phyloP scores from a whole-genome alignment of 2,888 invertebrate genomes.

The Brassicogethes aeneus region DNA sequence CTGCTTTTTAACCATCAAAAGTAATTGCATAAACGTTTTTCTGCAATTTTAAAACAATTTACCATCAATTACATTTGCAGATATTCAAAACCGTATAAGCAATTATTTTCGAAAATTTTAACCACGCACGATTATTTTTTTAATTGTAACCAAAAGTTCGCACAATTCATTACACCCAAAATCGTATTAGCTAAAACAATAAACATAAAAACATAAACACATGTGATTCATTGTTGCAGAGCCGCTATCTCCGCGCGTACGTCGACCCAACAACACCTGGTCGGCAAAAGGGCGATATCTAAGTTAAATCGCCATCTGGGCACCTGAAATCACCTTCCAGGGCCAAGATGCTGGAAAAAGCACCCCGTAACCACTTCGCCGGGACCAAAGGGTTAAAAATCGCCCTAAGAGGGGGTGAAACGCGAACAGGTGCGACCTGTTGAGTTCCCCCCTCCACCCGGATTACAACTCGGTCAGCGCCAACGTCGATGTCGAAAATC shows the following conservation, averaged over 20 bases:
- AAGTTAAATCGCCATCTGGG: constrained; percentile 30
- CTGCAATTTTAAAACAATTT: no score
- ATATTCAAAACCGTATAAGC: no score
- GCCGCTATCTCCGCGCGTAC: constrained; percentile 21
- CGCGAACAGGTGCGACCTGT: constrained; percentile 36
- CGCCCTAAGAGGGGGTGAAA: constrained; percentile 31
- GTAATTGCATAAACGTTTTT: no score
- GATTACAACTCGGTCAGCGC: constrained; percentile 21
- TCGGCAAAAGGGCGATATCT: constrained; percentile 7
- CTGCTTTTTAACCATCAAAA: no score
- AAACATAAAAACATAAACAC: no score
- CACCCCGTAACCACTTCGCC: constrained; percentile 10
- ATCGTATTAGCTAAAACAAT: no score
- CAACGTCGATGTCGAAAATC: constrained; percentile 34
- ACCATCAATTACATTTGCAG: no score
- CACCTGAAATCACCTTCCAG: neutral
- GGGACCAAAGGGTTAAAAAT: constrained; percentile 12
- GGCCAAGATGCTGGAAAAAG: constrained; percentile 35
- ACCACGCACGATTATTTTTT: no score
- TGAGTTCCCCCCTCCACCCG: constrained; percentile 26
- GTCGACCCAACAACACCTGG: constrained; percentile 21
- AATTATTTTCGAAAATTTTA: no score
- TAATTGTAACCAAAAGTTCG: no score
- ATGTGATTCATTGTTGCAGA: constrained; percentile 30
- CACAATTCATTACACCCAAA: no score